Conservation (phyloP, 2,113 vertebrate genomes). For the Tupaia chinensis region DNA sequence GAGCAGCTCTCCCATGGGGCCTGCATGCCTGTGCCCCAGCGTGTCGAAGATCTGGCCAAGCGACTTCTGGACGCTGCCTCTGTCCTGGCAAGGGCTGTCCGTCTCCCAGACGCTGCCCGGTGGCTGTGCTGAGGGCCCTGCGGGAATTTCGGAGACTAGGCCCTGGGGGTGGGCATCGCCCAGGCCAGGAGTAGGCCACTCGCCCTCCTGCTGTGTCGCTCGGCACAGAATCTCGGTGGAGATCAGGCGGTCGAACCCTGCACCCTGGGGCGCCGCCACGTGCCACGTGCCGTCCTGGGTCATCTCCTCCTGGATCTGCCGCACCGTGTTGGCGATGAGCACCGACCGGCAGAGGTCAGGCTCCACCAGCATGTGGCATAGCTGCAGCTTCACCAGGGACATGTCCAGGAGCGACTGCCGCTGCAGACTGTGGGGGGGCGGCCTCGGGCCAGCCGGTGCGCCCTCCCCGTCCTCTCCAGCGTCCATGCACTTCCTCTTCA, state of each 20-base stretch:
- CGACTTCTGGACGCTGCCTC: conserved; percentile 89
- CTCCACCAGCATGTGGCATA: conserved; percentile 99
- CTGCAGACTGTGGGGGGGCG: conserved; percentile 93
- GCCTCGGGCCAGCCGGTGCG: conserved; percentile 83
- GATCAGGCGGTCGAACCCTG: conserved; percentile 92
- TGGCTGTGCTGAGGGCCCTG: conserved; percentile 74
- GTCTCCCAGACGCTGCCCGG: conserved; percentile 92
- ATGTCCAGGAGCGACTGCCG: conserved; percentile 97
- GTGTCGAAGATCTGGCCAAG: conserved; percentile 97
- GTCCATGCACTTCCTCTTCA: conserved; percentile 94
- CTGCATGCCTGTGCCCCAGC: conserved; percentile 93
- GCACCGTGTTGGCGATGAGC: conserved; percentile 98
- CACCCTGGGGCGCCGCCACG: conserved; percentile 89
- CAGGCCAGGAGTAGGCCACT: conserved; percentile 85
- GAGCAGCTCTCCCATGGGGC: conserved; percentile 94
- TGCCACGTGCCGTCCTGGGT: conserved; percentile 96
- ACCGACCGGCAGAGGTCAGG: conserved; percentile 98
- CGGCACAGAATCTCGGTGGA: conserved; percentile 96
- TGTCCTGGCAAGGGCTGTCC: conserved; percentile 88
- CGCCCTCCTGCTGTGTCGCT: conserved; percentile 88
- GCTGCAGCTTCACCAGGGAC: conserved; percentile 98
- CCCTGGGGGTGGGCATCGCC: conserved; percentile 71
- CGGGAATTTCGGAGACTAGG: conserved; percentile 74
- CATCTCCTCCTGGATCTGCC: conserved; percentile 99
- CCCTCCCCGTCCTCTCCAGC: conserved; percentile 89